Conservation (phyloP, 1,140 invertebrate species). For the Neodiprion lecontei region DNA sequence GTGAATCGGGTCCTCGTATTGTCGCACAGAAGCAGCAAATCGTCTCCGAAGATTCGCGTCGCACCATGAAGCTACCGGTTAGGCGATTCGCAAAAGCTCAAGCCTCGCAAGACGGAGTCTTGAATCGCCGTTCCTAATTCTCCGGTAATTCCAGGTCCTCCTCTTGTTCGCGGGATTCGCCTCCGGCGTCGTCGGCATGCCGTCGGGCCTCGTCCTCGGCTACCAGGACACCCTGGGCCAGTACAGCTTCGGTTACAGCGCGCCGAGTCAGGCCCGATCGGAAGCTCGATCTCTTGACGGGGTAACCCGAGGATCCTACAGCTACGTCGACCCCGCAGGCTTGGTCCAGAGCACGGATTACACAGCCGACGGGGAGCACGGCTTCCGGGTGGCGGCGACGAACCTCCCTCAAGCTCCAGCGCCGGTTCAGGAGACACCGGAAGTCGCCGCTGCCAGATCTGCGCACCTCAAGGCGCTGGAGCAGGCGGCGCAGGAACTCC, state of each 20-base stretch:
- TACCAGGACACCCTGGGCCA: constrained; percentile 63
- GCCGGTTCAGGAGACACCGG: constrained; percentile 50
- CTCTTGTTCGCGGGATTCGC: constrained; percentile 31
- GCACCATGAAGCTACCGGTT: constrained; percentile 14
- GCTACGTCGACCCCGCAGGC: constrained; percentile 63
- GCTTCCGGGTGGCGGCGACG: constrained; percentile 63
- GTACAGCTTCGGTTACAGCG: constrained; percentile 63
- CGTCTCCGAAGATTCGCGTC: neutral
- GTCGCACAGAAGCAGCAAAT: neutral
- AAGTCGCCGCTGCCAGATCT: constrained; percentile 44
- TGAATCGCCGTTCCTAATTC: constrained; percentile 17
- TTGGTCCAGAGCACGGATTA: constrained; percentile 56
- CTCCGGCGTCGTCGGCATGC: constrained; percentile 15
- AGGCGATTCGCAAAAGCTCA: neutral
- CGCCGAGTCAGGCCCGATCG: constrained; percentile 57
- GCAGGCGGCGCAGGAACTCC: constrained; percentile 24
- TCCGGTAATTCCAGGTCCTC: constrained; percentile 10
- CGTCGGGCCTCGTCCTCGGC: constrained; percentile 42
- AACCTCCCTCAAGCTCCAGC: constrained; percentile 60
- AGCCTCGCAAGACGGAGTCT: neutral
- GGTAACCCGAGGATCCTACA: constrained; percentile 52
- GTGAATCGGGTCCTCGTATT: neutral
- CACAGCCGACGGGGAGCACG: constrained; percentile 48
- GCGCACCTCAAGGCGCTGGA: constrained; percentile 44
- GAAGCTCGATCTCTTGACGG: constrained; percentile 54